Base-by-base conservation (phyloP, 2,888 invertebrate species). In the Xylota sylvarum region DNA sequence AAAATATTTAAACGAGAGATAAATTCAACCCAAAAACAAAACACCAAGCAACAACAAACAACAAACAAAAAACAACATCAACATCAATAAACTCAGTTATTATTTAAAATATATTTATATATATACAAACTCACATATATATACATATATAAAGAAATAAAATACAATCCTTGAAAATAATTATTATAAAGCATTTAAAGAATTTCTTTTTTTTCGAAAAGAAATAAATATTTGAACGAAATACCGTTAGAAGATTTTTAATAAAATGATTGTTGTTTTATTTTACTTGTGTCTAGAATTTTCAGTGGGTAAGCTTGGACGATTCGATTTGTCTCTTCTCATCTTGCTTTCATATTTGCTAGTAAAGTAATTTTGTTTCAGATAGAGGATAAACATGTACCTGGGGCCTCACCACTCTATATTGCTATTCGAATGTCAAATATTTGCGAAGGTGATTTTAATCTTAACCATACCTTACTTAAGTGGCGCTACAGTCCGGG, bases 221-320 rank as follows among this genome's bases (percentile, higher is more conserved):
- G 30, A n/a, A 77, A 69, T 69, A 48, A 77, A 67, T 69, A 69
- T 69, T 55, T 77, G 67, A 69, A 67, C 67, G 60, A 77, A 67
- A 65, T 76, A 56, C 46, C 55, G 65, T 76, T 65, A 65, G 56
- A 76, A 62, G 64, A 76, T 76, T 55, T 76, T 65, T 76, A 55
- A 62, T 73, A 73, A 60, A 62, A 52, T 6, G 7, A 10, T 17
- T 32, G 40, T 43, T 52, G 55, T 69, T 69, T 69, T 56, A 69
- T 69, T 69, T 69, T 0, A 4, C 7, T 23, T 4, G 19, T 50
- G 23, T 23, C 23, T 23, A 23, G 23, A 23, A 23, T 23, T 23
- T 23, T n/a, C n/a, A n/a, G 23, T 23, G 23, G 2, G 23, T 23
- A 3, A 3, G 23, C 3, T 23, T 23, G 1, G 1, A 23, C 23